Evolutionary conservation across 2,797 vertebrate species (phyloP).

Genomic region (Taeniopygia guttata): DNA sequence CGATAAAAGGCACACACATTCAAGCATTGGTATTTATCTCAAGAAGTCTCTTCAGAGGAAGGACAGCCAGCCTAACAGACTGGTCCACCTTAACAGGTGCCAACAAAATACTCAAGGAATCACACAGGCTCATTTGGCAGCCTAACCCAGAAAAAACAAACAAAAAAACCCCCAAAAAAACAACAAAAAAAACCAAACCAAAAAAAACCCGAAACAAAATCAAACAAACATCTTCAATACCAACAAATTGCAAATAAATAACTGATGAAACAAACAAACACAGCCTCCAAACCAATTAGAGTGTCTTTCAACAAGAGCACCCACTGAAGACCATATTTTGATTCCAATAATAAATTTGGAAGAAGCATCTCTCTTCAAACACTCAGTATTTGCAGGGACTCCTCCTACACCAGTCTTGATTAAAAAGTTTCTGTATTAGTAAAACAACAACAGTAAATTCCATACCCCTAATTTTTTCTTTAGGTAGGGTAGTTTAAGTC

Average conservation of each 20-base stretch:
- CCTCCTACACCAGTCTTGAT: background rate
- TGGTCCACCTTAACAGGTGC: background rate
- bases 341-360: background rate
- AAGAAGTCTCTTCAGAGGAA: background rate
- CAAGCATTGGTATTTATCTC: background rate
- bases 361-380: background rate
- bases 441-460: background rate
- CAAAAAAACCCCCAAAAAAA: too few species aligned
- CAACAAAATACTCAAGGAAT: background rate
- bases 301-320: background rate
- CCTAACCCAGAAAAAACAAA: background rate
- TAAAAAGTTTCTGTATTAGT: background rate
- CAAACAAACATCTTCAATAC: background rate
- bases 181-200: too few species aligned
- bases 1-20: background rate
- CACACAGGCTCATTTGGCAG: accelerated
- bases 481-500: background rate
- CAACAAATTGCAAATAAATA: background rate
- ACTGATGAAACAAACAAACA: background rate
- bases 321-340: background rate
- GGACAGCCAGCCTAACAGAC: background rate
- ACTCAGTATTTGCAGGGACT: background rate
- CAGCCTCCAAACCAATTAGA: background rate
- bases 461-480: background rate
- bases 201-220: too few species aligned